Base-by-base conservation (phyloP, 1,140 invertebrate genomes). In the Drosophila dunni region DNA sequence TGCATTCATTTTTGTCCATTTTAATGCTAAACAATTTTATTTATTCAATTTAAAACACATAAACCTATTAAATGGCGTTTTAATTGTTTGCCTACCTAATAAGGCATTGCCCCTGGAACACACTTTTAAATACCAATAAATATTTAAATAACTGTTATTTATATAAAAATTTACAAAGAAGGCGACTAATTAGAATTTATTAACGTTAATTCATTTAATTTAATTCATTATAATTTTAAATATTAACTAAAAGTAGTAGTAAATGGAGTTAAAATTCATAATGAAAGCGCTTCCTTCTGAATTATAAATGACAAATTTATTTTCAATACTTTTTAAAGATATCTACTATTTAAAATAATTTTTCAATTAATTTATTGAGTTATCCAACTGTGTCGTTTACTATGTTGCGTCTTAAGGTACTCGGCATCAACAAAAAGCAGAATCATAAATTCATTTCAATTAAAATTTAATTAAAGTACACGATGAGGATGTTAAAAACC, bases 391-490 rank as follows among this genome's bases (percentile, higher is more conserved):
- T 72, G 62, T 51, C 67, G 67, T 60, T 81, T 66, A 81, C 79
- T 83, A 67, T 66, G 79, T 51, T 40, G 17, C 46, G 75, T 50
- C 79, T 71, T 10, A 36, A 70, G 79, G 71, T 85, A 79, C 83
- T 71, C 71, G 72, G 79, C 62, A 65, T 64, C 56, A 36, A 42
- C 34, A 34, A 38, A 33, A 48, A 62, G 67, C 67, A 44, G 68
- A 50, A 68, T 79, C 77, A 85, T 79, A 79, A 81, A 81, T 88
- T 89, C 74, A 89, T 89, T 89, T 89, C 80, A 89, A 88, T 89
- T 89, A 89, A 89, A 89, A 75, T 89, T 89, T 89, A 89, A 89
- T 89, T 89, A 85, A 89, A 84, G 84, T 89, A 88, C 82, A 85
- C 69, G 76, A 70, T 45, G 63, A 76, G 72, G 67, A 48, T 83